Evolutionary conservation across 2,113 vertebrate genomes (phyloP).

Genomic region (Engystomops pustulosus): DNA sequence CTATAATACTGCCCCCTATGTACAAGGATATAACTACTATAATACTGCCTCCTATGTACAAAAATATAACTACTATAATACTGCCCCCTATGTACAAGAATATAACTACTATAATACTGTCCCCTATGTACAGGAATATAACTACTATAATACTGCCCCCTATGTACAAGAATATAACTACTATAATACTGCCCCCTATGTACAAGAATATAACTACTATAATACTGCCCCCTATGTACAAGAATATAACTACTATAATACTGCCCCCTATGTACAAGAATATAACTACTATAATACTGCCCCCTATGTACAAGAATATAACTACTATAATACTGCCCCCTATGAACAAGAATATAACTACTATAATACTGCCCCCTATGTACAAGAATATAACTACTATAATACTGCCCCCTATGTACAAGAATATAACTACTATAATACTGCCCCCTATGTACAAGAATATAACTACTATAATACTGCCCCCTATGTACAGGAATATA

Average conservation of each 20-base stretch:
- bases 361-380: neutral
- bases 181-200: constrained; percentile 1
- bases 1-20: constrained; percentile 3
- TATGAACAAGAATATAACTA: neutral
- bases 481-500: neutral
- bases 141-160: neutral
- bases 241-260: constrained; percentile 17
- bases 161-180: constrained; percentile 12
- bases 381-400: too few relatives aligned
- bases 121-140: neutral
- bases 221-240: neutral
- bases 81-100: constrained; percentile 6
- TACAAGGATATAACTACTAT: constrained; percentile 13
- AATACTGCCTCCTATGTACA: neutral
- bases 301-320: constrained; percentile 1
- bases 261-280: neutral
- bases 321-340: constrained; percentile 9
- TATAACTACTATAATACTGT: constrained; percentile 17
- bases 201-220: constrained; percentile 10
- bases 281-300: constrained; percentile 16
- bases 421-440: too few relatives aligned
- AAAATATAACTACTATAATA: constrained; percentile 16
- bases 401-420: too few relatives aligned
- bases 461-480: too few relatives aligned
- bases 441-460: too few relatives aligned